Conservation (phyloP, 2,113 vertebrate species). For the Numida meleagris region DNA sequence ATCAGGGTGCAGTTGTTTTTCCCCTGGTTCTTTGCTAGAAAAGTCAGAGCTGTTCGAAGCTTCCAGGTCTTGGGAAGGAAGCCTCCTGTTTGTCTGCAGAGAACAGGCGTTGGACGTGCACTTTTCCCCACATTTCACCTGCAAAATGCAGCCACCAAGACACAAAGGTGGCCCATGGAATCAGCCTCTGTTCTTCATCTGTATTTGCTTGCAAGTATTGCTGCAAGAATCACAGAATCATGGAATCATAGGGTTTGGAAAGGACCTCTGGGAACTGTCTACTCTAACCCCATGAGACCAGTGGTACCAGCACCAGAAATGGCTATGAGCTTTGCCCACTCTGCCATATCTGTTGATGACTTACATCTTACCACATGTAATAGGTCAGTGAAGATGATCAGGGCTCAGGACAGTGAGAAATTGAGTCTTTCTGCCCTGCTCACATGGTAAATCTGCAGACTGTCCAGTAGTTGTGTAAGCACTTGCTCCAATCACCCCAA, state of each 20-base stretch:
- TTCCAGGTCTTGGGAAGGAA: neutral
- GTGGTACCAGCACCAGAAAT: fast-evolving
- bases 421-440: neutral
- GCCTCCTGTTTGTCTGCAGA: neutral
- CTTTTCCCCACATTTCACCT: fast-evolving
- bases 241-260: neutral
- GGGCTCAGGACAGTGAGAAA: neutral
- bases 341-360: neutral
- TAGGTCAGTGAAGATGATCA: neutral
- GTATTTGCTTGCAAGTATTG: neutral
- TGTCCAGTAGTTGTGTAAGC: neutral
- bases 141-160: neutral
- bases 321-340: fast-evolving
- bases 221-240: neutral
- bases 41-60: neutral
- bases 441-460: neutral
- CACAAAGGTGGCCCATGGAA: fast-evolving
- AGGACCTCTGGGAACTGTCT: neutral
- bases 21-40: neutral
- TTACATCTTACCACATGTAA: fast-evolving
- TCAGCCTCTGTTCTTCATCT: neutral
- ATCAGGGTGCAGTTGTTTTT: neutral
- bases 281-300: neutral
- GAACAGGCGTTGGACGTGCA: neutral
- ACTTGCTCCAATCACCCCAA: neutral